phyloP scores from a whole-genome alignment of 2,888 invertebrate species.

The Fabriciana adippe region DNA sequence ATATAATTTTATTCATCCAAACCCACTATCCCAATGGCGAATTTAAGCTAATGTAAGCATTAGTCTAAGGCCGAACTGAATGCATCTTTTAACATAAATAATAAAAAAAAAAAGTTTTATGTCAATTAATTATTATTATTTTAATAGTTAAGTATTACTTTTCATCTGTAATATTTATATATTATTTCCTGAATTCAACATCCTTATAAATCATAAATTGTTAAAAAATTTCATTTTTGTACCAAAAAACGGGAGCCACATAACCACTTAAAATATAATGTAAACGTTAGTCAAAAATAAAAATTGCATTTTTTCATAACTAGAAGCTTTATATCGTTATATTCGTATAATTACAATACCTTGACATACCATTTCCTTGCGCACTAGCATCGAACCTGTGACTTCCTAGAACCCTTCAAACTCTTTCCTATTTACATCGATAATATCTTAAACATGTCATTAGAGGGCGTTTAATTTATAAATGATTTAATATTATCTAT shows the following conservation, averaged over 20 bases:
- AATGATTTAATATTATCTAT: not conserved
- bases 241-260: constrained; percentile 26
- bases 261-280: constrained; percentile 28
- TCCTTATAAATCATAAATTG: no score
- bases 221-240: not conserved
- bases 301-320: constrained; percentile 37
- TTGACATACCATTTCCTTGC: constrained; percentile 30
- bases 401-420: constrained; percentile 2
- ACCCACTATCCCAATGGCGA: not conserved
- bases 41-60: not conserved
- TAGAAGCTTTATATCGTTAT: constrained; percentile 34
- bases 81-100: no score
- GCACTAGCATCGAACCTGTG: constrained; percentile 16
- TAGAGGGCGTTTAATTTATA: constrained; percentile 1
- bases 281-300: constrained; percentile 34
- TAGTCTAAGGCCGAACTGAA: no score
- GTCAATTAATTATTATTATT: no score
- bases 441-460: constrained; percentile 71
- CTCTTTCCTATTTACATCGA: constrained; percentile 60
- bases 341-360: constrained; percentile 39
- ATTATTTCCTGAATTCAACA: not conserved
- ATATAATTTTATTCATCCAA: no score
- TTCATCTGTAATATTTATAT: no score
- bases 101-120: no score
- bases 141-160: no score